Conservation (phyloP, 1,140 invertebrate genomes). For the Brachionus plicatilis region DNA sequence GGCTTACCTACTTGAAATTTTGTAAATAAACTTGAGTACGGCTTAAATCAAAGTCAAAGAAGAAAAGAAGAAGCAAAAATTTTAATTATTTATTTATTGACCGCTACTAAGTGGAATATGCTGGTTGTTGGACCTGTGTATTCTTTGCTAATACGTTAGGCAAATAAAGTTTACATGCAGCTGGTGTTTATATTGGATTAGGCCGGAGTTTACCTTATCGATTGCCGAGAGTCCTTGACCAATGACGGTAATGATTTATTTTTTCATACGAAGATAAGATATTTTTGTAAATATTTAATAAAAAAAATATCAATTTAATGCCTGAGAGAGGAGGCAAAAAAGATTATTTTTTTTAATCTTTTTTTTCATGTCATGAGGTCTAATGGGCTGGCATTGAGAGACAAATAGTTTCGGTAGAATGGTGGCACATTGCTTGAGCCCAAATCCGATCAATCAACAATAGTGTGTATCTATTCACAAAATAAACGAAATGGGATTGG, state of each 20-base stretch:
- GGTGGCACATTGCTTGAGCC: neutral
- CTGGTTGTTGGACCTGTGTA: neutral
- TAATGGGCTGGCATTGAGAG: too few species aligned
- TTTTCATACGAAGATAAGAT: neutral
- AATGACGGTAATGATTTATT: neutral
- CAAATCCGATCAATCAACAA: neutral
- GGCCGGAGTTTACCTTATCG: neutral
- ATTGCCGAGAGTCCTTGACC: neutral
- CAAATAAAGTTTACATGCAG: neutral
- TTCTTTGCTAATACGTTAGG: neutral
- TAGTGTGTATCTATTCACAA: neutral
- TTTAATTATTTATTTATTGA: constrained; percentile 18
- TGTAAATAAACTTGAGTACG: neutral
- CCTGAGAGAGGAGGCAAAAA: neutral
- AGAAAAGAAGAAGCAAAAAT: neutral
- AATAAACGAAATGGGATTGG: neutral
- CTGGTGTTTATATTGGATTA: neutral
- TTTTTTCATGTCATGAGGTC: neutral
- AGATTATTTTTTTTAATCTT: neutral
- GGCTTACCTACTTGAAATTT: neutral
- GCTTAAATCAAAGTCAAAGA: neutral
- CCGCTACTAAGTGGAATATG: neutral
- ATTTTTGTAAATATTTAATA: neutral
- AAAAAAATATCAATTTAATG: neutral
- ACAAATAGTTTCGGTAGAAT: neutral